Conservation (phyloP, 2,888 invertebrate genomes). For the Hymenopus coronatus region DNA sequence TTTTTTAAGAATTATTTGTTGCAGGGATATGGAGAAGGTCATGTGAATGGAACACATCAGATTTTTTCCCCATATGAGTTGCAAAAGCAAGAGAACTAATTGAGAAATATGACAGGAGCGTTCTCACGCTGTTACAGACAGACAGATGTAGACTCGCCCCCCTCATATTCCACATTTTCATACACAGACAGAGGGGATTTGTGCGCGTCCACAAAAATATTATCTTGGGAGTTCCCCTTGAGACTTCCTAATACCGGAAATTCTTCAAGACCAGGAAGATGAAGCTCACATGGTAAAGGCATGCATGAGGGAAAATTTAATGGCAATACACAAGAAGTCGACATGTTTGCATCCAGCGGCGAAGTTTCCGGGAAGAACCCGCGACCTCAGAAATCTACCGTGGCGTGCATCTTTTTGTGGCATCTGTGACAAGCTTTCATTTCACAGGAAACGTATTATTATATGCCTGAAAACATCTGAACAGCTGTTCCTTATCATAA, state of each 20-base stretch:
- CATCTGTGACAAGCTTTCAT: not conserved
- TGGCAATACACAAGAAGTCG: not conserved
- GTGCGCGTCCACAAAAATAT: not conserved
- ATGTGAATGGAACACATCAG: too few relatives aligned
- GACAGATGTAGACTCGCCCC: not conserved
- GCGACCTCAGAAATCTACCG: not conserved
- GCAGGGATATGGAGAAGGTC: too few relatives aligned
- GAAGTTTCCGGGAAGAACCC: slow-evolving; percentile 16
- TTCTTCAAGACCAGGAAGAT: not conserved
- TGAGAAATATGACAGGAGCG: not conserved
- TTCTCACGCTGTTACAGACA: not conserved
- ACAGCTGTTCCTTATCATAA: not conserved
- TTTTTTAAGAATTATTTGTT: too few relatives aligned
- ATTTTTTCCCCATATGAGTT: not conserved
- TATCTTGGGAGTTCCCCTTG: not conserved
- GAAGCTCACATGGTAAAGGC: not conserved
- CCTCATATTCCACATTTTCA: not conserved
- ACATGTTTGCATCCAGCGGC: not conserved
- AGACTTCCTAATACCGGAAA: slow-evolving; percentile 5
- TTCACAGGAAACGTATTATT: not conserved
- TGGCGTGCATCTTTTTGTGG: not conserved
- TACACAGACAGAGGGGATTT: not conserved
- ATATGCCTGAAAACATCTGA: not conserved
- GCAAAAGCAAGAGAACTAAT: not conserved
- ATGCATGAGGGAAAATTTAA: not conserved